Conservation (phyloP, 2,113 vertebrate species). For the Lota lota region DNA sequence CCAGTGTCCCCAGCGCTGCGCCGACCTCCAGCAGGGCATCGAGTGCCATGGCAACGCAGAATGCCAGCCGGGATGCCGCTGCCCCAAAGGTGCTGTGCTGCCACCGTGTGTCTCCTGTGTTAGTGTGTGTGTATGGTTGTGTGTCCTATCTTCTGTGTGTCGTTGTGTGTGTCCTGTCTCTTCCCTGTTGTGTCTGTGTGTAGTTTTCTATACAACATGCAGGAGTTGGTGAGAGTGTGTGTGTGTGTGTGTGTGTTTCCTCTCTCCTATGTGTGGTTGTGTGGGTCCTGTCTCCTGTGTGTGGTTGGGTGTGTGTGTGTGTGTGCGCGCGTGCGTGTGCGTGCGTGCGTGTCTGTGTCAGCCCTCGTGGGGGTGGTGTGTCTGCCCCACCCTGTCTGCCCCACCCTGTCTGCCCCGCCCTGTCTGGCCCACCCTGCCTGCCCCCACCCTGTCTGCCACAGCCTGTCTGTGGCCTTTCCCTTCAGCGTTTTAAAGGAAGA, state of each 20-base stretch:
- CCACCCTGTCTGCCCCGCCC: neutral
- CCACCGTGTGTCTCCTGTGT: neutral
- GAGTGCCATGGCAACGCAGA: constrained; percentile 65
- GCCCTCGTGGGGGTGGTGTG: neutral
- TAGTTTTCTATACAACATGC: neutral
- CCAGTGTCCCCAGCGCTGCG: constrained; percentile 80
- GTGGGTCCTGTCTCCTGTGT: neutral
- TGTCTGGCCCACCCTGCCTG: neutral
- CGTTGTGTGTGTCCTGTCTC: neutral
- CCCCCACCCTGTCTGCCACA: neutral
- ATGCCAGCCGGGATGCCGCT: constrained; percentile 82
- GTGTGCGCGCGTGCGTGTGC: constrained; percentile 12
- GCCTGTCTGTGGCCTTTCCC: neutral
- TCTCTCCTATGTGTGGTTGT: neutral
- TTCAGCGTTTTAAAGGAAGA: constrained; percentile 8
- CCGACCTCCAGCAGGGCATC: constrained; percentile 83
- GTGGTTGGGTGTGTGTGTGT: neutral
- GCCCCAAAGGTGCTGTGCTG: constrained; percentile 67
- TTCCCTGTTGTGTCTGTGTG: neutral
- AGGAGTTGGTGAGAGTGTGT: too few relatives aligned
- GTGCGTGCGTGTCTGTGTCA: neutral
- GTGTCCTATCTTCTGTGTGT: neutral
- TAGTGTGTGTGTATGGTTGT: neutral
- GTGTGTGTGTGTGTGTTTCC: too few relatives aligned
- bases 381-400: neutral